phyloP scores from a whole-genome alignment of 2,888 invertebrate genomes.

The Chymomyza amoena region DNA sequence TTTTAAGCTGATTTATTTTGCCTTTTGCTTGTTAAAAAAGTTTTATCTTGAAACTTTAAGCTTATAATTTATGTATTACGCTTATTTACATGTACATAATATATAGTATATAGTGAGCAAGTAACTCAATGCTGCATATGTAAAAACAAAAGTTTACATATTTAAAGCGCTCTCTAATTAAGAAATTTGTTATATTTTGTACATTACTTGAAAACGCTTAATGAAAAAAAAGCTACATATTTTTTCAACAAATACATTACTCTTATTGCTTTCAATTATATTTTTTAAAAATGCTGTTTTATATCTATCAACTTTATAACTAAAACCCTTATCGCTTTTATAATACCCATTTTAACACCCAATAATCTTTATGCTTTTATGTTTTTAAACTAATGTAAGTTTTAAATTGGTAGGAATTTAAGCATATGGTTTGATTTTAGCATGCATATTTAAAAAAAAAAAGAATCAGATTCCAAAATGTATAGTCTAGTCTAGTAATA shows the following conservation, averaged over 20 bases:
- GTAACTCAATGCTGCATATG: constrained; percentile 25
- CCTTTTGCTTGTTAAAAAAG: constrained; percentile 29
- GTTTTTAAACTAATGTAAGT: constrained; percentile 45
- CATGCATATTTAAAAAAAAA: constrained; percentile 2
- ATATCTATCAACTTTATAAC: neutral
- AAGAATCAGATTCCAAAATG: neutral
- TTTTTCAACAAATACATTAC: neutral
- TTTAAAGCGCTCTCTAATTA: constrained; percentile 52
- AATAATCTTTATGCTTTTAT: no score
- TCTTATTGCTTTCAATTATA: neutral
- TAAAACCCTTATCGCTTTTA: neutral
- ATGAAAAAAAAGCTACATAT: neutral
- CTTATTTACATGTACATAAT: constrained; percentile 55
- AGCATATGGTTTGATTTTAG: constrained; percentile 28
- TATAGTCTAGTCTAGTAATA: neutral
- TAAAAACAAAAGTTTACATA: constrained; percentile 51
- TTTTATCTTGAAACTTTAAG: constrained; percentile 29
- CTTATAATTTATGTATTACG: constrained; percentile 54
- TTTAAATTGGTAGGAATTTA: constrained; percentile 70
- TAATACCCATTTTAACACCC: neutral
- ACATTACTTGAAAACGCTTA: constrained; percentile 21
- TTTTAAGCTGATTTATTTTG: constrained; percentile 18
- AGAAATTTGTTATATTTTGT: constrained; percentile 43
- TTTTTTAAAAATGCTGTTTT: neutral
- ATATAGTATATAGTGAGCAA: constrained; percentile 14